These are phyloP conservation scores for Morus bassanus DNA, from an alignment of 2,797 vertebrate species.

Conservation along the genomic window DNA sequence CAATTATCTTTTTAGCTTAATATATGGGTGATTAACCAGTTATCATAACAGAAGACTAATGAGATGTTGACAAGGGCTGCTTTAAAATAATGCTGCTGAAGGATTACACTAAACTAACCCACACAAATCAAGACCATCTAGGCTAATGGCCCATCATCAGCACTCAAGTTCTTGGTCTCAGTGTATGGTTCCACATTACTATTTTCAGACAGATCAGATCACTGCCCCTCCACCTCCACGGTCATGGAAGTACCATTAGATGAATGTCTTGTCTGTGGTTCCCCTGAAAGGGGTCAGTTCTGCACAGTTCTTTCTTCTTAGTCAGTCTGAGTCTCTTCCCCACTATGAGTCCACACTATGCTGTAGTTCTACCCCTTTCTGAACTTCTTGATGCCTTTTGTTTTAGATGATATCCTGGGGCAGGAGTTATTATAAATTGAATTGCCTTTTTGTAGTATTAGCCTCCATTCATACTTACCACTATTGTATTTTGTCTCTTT, in stretches of 20 bases:
- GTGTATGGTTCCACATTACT: neutral
- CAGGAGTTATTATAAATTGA: neutral
- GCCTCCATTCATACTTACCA: neutral
- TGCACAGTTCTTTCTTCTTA: neutral
- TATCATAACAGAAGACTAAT: neutral
- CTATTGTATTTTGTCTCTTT: neutral
- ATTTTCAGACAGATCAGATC: neutral
- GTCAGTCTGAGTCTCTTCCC: neutral
- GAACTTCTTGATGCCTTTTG: neutral
- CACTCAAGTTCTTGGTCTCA: neutral
- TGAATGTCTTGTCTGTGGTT: neutral
- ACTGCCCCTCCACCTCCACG: neutral
- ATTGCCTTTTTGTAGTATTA: neutral
- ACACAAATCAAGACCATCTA: neutral
- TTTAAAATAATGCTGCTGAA: neutral
- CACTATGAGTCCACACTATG: neutral
- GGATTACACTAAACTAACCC: neutral
- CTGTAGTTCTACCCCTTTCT: neutral
- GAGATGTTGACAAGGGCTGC: neutral
- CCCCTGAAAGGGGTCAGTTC: neutral
- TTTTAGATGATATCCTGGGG: neutral
- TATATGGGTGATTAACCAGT: neutral
- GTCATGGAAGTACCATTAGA: neutral
- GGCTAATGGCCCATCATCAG: neutral
- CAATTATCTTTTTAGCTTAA: neutral